phyloP scores from a whole-genome alignment of 2,888 invertebrate genomes.

The Volucella inflata region DNA sequence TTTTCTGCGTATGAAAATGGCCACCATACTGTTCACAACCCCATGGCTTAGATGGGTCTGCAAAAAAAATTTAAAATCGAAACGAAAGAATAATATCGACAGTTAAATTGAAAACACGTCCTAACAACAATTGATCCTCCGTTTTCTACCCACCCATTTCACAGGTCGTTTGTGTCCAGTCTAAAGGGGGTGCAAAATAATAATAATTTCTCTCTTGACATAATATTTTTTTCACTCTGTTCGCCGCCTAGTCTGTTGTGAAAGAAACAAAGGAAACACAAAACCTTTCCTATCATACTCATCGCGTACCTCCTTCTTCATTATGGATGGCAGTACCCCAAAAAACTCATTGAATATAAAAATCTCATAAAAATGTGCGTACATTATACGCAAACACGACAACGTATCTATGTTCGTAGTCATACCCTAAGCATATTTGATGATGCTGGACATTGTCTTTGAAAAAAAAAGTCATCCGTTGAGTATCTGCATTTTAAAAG shows the following conservation, averaged over 20 bases:
- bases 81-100: constrained; percentile 67
- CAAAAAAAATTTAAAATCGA: constrained; percentile 9
- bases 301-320: constrained; percentile 4
- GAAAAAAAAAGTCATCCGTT: constrained; percentile 4
- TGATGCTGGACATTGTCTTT: constrained; percentile 1
- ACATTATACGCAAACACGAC: constrained; percentile 19
- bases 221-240: constrained; percentile 20
- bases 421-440: background rate
- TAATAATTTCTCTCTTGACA: constrained; percentile 54
- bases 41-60: background rate
- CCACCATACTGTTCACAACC: constrained; percentile 44
- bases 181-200: constrained; percentile 39
- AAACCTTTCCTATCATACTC: constrained; percentile 42
- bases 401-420: constrained; percentile 10
- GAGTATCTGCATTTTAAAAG: background rate
- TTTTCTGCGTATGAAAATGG: constrained; percentile 40
- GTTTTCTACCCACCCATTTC: background rate
- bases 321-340: constrained; percentile 1
- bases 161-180: constrained; percentile 27
- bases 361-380: constrained; percentile 64
- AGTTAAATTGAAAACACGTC: constrained; percentile 64
- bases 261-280: constrained; percentile 49
- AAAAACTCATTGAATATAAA: constrained; percentile 59
- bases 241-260: constrained; percentile 21
- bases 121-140: constrained; percentile 57